These are phyloP conservation scores for Diadromus collaris DNA, from an alignment of 2,888 invertebrate genomes.

Conservation along the genomic window DNA sequence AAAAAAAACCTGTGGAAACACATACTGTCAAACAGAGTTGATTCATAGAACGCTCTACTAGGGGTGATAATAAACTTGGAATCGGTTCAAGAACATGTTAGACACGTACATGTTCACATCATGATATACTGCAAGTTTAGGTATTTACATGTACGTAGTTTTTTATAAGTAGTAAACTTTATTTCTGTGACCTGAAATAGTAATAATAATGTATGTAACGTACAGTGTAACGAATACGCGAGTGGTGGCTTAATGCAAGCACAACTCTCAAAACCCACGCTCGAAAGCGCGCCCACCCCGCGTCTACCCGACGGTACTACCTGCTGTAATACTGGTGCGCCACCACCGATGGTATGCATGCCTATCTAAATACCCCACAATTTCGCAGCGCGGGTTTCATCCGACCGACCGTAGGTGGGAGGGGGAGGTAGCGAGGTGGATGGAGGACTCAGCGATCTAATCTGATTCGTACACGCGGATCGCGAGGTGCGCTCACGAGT, in stretches of 20 bases:
- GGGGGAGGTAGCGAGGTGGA: conserved; percentile 5
- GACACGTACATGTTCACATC: conserved; percentile 5
- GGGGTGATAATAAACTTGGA: no score
- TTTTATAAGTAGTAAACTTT: no score
- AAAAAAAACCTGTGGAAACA: no score
- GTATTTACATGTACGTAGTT: no score
- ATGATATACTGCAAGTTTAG: no score
- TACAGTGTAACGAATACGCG: neutral
- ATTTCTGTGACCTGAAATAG: no score
- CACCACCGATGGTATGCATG: conserved; percentile 46
- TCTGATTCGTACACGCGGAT: conserved; percentile 71
- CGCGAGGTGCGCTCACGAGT: conserved; percentile 58
- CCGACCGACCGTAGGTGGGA: conserved; percentile 53
- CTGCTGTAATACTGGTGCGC: conserved; percentile 42
- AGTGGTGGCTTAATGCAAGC: conserved; percentile 18
- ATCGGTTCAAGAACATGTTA: no score
- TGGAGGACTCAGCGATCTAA: conserved; percentile 67
- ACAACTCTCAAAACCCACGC: conserved; percentile 20
- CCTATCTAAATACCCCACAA: conserved; percentile 63
- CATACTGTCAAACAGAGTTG: no score
- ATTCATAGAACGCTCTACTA: no score
- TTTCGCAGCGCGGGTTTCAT: conserved; percentile 64
- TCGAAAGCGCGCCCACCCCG: conserved; percentile 22
- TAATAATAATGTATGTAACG: no score
- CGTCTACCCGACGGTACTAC: neutral